These are phyloP conservation scores for Temnothorax unifasciatus DNA, from an alignment of 2,888 invertebrate species.

Conservation along the genomic window DNA sequence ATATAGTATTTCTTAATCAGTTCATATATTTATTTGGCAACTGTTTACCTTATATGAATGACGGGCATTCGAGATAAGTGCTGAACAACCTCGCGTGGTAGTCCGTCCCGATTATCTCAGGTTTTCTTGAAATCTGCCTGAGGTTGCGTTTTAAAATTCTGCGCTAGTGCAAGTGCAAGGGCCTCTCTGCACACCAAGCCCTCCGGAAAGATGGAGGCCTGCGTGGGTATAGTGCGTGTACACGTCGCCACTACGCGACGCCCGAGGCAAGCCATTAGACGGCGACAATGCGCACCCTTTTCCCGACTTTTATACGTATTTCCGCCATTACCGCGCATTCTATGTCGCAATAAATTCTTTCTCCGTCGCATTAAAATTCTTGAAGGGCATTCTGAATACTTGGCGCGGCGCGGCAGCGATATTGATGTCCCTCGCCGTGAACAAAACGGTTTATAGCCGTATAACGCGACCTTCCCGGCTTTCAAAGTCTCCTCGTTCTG, in stretches of 20 bases:
- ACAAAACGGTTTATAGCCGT: slow-evolving; percentile 72
- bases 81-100: neutral
- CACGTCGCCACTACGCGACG: slow-evolving; percentile 74
- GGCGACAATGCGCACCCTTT: slow-evolving; percentile 84
- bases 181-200: slow-evolving; percentile 28
- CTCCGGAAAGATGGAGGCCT: slow-evolving; percentile 62
- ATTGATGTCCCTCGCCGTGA: slow-evolving; percentile 77
- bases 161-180: slow-evolving; percentile 4
- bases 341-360: slow-evolving; percentile 84
- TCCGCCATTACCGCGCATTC: slow-evolving; percentile 84
- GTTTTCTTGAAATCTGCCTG: slow-evolving; percentile 31
- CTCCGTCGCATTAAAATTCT: slow-evolving; percentile 83
- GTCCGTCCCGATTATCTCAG: neutral
- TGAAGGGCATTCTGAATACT: slow-evolving; percentile 83
- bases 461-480: slow-evolving; percentile 9
- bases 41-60: neutral
- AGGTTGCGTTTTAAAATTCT: slow-evolving; percentile 53
- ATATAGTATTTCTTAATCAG: neutral
- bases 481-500: slow-evolving; percentile 13
- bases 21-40: neutral
- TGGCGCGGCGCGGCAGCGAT: slow-evolving; percentile 72
- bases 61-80: neutral
- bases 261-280: slow-evolving; percentile 83
- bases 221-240: slow-evolving; percentile 70
- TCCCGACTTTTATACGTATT: slow-evolving; percentile 84